Percentiles rank a stretch among this genome's conserved stretches.
phyloP scores from a whole-genome alignment of 2,888 invertebrate species.

The Ormia ochracea region DNA sequence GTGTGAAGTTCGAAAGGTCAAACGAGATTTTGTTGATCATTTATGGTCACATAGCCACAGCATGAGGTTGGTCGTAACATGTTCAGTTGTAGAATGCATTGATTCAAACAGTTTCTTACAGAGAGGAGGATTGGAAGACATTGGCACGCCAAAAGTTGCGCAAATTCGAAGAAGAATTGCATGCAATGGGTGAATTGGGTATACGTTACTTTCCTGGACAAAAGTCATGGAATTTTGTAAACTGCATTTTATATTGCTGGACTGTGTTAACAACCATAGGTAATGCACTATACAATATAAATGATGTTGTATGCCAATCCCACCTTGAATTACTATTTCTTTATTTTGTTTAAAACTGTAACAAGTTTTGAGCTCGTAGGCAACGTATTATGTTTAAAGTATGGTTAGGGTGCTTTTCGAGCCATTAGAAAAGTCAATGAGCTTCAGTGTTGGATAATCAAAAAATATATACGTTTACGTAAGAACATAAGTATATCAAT shows the following conservation, averaged over 20 bases:
- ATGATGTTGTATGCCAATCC: not conserved
- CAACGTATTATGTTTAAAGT: no score
- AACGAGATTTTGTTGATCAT: slow-evolving; percentile 89
- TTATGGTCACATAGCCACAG: slow-evolving; percentile 90
- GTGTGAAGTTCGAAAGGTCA: slow-evolving; percentile 90
- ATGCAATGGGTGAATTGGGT: slow-evolving; percentile 89
- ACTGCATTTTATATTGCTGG: slow-evolving; percentile 90
- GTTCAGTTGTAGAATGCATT: not conserved
- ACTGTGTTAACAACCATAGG: slow-evolving; percentile 93
- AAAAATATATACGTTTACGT: no score
- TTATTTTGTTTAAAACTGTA: no score
- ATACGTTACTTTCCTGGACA: slow-evolving; percentile 90
- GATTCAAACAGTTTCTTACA: slow-evolving; percentile 72
- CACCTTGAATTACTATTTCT: no score
- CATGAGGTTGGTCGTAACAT: slow-evolving; percentile 78
- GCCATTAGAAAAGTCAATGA: no score
- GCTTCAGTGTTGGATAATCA: no score
- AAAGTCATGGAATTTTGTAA: slow-evolving; percentile 91
- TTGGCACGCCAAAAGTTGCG: slow-evolving; percentile 87
- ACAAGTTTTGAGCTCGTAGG: no score
- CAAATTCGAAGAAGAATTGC: slow-evolving; percentile 91
- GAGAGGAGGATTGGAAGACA: slow-evolving; percentile 93
- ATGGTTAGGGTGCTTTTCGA: no score
- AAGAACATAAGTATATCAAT: no score
- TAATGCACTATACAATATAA: slow-evolving; percentile 2